Percentiles rank a stretch among this genome's conserved stretches.
phyloP scores from a whole-genome alignment of 2,113 vertebrate species.

The Nerophis ophidion region DNA sequence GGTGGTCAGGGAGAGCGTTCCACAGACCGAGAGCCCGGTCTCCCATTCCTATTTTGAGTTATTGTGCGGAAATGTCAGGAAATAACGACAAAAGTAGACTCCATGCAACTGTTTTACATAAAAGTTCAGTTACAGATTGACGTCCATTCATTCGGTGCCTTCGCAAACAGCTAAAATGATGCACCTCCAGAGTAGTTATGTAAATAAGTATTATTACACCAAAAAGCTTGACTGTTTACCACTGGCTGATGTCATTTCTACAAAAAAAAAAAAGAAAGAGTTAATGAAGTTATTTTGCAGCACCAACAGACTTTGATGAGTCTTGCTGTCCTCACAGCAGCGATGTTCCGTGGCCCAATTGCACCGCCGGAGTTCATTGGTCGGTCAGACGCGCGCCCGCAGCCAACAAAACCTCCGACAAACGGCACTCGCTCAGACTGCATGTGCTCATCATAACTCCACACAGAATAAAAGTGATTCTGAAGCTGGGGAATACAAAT shows the following conservation, averaged over 20 bases:
- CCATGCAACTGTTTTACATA: no score
- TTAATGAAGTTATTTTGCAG: not conserved
- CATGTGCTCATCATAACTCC: conserved; percentile 20
- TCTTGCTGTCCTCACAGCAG: not conserved
- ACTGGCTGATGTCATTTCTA: not conserved
- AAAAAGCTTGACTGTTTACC: no score
- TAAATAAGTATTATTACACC: no score
- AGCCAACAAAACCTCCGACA: conserved; percentile 27
- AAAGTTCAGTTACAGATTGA: no score
- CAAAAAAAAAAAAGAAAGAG: conserved; percentile 2
- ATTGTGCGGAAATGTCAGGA: no score
- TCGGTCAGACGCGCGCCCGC: conserved; percentile 35
- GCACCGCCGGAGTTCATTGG: conserved; percentile 26
- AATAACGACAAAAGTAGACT: no score
- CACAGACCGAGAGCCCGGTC: no score
- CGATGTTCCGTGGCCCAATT: conserved; percentile 2
- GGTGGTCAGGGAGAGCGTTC: no score
- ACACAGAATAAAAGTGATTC: conserved; percentile 4
- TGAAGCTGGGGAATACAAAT: conserved; percentile 38
- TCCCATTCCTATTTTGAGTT: no score
- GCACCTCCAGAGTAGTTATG: no score
- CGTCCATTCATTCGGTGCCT: no score
- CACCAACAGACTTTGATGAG: conserved; percentile 4
- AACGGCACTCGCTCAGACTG: conserved; percentile 13
- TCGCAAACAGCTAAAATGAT: no score